phyloP scores from a whole-genome alignment of 2,797 vertebrate genomes.

The Manis pentadactyla region DNA sequence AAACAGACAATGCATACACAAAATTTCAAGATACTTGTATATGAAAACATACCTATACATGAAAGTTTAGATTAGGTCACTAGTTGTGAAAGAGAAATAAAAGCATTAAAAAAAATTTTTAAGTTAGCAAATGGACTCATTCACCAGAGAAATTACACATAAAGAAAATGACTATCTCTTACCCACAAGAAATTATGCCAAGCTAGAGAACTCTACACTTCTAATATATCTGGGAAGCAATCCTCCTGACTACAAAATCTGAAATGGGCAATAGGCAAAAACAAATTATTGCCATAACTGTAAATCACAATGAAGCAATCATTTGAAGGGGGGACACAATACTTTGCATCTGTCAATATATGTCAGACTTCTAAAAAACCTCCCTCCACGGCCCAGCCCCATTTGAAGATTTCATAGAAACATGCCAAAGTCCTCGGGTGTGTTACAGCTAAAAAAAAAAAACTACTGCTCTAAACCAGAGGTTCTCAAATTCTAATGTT shows the following conservation, averaged over 20 bases:
- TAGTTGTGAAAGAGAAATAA: background rate
- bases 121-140: background rate
- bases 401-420: constrained; percentile 14
- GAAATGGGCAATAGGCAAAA: constrained; percentile 24
- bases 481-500: constrained; percentile 4
- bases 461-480: background rate
- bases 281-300: background rate
- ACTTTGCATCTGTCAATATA: constrained; percentile 32
- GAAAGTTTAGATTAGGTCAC: background rate
- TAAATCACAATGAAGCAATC: constrained; percentile 27
- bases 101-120: background rate
- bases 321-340: background rate
- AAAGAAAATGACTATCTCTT: constrained; percentile 13
- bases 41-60: constrained; percentile 21
- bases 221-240: constrained; percentile 14
- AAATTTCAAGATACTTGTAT: constrained; percentile 19
- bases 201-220: background rate
- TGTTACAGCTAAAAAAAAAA: background rate
- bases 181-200: background rate
- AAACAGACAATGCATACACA: background rate
- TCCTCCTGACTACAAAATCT: constrained; percentile 14
- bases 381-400: background rate
- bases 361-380: constrained; percentile 16
- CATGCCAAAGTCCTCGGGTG: background rate
- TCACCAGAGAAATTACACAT: constrained; percentile 40